phyloP scores from a whole-genome alignment of 2,113 vertebrate genomes.

The Gymnocephalus cernua region DNA sequence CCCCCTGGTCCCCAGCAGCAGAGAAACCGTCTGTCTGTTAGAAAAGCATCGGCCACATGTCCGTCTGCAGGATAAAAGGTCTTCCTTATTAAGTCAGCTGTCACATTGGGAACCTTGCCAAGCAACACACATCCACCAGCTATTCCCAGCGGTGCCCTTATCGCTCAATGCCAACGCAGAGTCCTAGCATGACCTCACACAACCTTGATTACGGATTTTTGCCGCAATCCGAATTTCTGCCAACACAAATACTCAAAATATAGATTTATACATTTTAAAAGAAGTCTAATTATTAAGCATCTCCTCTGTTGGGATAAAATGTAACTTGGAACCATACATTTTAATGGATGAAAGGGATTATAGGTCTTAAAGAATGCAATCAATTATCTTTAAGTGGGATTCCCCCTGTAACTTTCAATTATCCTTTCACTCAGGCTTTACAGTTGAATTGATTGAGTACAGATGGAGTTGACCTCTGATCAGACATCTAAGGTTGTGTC shows the following conservation, averaged over 20 bases:
- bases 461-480: conserved; percentile 69
- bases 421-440: conserved; percentile 40
- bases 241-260: background rate
- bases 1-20: conserved; percentile 4
- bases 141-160: conserved; percentile 58
- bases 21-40: conserved; percentile 10
- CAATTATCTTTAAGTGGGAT: conserved; percentile 14
- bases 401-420: conserved; percentile 26
- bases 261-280: background rate
- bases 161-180: conserved; percentile 33
- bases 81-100: conserved; percentile 70
- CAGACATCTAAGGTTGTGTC: conserved; percentile 44
- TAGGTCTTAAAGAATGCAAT: conserved; percentile 21
- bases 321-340: conserved; percentile 8
- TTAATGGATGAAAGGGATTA: conserved; percentile 17
- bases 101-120: conserved; percentile 60
- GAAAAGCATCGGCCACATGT: conserved; percentile 46
- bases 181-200: conserved; percentile 46
- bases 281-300: conserved; percentile 14
- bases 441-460: conserved; percentile 51
- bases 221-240: background rate
- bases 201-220: background rate
- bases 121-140: conserved; percentile 47
- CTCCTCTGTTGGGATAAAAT: conserved; percentile 8
- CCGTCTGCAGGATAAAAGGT: conserved; percentile 62